Evolutionary conservation across 2,113 vertebrate genomes (phyloP).

Genomic region (Manacus vitellinus): DNA sequence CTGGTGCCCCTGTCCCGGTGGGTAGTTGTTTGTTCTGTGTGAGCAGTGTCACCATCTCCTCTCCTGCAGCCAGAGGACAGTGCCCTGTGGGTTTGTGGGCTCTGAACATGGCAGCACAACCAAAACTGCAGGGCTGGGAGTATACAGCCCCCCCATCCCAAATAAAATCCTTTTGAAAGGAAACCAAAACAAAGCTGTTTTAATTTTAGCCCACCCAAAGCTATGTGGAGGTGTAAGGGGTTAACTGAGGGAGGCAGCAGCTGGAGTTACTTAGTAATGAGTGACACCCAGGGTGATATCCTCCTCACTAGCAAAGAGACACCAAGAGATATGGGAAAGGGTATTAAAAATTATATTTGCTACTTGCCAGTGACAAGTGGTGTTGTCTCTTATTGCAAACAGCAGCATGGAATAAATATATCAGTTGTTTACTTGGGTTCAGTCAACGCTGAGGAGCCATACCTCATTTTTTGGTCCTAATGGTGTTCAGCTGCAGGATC

Average conservation of each 20-base stretch:
- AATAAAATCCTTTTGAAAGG: not conserved
- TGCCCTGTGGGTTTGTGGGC: rapidly evolving
- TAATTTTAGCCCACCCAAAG: not conserved
- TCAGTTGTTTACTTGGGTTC: not conserved
- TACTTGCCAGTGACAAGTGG: not conserved
- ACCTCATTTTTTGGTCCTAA: not conserved
- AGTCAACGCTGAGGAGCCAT: not conserved
- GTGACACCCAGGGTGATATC: not conserved
- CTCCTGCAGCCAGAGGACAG: rapidly evolving
- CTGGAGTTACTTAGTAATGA: not conserved
- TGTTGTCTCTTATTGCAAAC: rapidly evolving
- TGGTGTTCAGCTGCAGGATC: not conserved
- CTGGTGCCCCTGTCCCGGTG: rapidly evolving
- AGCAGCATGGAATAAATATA: not conserved
- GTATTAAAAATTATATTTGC: not conserved
- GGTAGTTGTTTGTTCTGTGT: rapidly evolving
- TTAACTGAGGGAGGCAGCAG: not conserved
- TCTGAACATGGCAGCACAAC: rapidly evolving
- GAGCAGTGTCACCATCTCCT: too few relatives aligned
- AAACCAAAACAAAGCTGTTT: not conserved
- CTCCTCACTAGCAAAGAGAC: not conserved
- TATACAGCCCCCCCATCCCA: rapidly evolving
- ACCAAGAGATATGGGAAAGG: not conserved
- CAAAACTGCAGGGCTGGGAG: not conserved
- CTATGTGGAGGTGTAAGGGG: rapidly evolving